Percentiles rank a stretch among this genome's conserved stretches.
phyloP scores from a whole-genome alignment of 2,888 invertebrate species.

The Diadromus collaris region DNA sequence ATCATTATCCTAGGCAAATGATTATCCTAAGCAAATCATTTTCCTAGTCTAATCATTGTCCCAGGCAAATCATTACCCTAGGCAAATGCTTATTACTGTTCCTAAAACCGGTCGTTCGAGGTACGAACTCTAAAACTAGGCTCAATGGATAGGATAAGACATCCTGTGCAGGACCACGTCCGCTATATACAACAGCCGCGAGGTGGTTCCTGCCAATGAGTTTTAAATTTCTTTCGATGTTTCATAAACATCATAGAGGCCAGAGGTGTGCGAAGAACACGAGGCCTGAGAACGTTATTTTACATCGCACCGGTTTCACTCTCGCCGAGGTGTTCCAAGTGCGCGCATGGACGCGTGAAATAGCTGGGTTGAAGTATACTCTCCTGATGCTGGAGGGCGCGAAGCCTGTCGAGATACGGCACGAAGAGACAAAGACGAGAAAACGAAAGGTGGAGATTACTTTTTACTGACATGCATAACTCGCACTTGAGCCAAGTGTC shows the following conservation, averaged over 20 bases:
- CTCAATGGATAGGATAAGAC: no score
- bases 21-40: no score
- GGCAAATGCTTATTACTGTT: no score
- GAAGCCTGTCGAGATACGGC: slow-evolving; percentile 31
- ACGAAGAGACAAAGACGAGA: slow-evolving; percentile 48
- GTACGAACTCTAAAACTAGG: no score
- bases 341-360: slow-evolving; percentile 41
- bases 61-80: no score
- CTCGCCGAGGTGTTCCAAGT: slow-evolving; percentile 30
- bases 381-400: slow-evolving; percentile 29
- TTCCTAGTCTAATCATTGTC: no score
- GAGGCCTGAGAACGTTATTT: slow-evolving; percentile 39
- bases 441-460: slow-evolving; percentile 41
- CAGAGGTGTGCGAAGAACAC: slow-evolving; percentile 9
- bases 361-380: slow-evolving; percentile 25
- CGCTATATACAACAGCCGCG: not conserved
- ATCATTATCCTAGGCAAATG: no score
- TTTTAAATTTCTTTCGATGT: slow-evolving; percentile 32
- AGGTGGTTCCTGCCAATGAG: not conserved
- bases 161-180: no score
- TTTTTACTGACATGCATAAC: slow-evolving; percentile 24
- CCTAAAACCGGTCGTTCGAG: no score
- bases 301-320: slow-evolving; percentile 48
- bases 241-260: slow-evolving; percentile 21
- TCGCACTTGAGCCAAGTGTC: not conserved